Evolutionary conservation across 2,113 vertebrate species (phyloP).

Genomic region (Aphelocoma coerulescens): DNA sequence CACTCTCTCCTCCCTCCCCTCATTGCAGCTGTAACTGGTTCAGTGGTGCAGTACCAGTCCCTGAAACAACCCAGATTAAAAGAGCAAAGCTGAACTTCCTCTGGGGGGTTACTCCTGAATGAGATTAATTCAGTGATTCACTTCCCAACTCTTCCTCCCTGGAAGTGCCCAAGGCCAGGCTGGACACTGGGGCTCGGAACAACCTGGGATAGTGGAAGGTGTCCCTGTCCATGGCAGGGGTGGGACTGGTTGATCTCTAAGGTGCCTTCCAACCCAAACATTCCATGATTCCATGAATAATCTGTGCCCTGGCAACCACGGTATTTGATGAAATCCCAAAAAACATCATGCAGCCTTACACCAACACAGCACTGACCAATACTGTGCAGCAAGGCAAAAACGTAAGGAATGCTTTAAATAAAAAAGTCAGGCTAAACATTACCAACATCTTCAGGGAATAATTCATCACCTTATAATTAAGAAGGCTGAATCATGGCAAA

Average conservation of each 20-base stretch:
- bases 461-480: not conserved
- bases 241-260: accelerated
- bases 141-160: not conserved
- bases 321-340: not conserved
- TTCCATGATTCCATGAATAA: not conserved
- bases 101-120: not conserved
- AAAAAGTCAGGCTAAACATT: not conserved
- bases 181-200: accelerated
- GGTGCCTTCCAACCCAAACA: not conserved
- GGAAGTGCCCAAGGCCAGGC: accelerated
- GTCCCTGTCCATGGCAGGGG: not conserved
- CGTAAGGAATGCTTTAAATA: not conserved
- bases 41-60: not conserved
- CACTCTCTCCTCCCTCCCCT: not conserved
- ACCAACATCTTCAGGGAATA: not conserved
- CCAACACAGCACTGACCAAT: not conserved
- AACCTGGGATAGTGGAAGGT: accelerated
- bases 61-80: not conserved
- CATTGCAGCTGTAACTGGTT: not conserved
- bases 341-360: not conserved
- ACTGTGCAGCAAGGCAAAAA: not conserved
- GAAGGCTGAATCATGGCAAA: not conserved
- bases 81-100: not conserved
- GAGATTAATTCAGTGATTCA: not conserved
- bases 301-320: not conserved